These are phyloP conservation scores for Drosophila punjabiensis DNA, from an alignment of 1,140 invertebrate genomes.

Conservation along the genomic window DNA sequence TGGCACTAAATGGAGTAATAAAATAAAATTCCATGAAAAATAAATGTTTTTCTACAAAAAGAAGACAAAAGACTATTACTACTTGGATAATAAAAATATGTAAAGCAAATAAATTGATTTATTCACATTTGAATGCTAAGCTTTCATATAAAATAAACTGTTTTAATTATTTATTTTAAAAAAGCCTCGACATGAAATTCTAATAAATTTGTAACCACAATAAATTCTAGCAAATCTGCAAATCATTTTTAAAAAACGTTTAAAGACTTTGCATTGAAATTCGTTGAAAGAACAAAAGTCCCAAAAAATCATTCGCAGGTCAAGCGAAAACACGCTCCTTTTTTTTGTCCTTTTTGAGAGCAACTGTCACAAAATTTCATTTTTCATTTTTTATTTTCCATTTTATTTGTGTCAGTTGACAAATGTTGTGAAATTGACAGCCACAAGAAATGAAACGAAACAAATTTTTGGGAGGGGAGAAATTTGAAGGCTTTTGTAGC, in stretches of 20 bases:
- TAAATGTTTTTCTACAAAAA: background rate
- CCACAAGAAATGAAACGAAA: constrained; percentile 29
- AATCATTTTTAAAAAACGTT: background rate
- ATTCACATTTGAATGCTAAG: background rate
- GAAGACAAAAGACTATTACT: background rate
- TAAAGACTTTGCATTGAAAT: background rate
- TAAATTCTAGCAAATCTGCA: constrained; percentile 7
- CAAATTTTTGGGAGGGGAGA: background rate
- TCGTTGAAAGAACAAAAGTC: constrained; percentile 5
- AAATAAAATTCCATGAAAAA: background rate
- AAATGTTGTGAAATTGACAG: constrained; percentile 73
- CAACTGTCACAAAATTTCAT: constrained; percentile 52
- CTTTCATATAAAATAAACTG: background rate
- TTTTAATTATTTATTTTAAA: background rate
- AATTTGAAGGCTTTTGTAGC: background rate
- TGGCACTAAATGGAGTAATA: background rate
- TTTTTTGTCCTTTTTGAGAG: constrained; percentile 1
- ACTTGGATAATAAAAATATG: no score
- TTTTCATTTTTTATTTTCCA: constrained; percentile 52
- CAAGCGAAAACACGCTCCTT: constrained; percentile 11
- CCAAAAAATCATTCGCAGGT: constrained; percentile 39
- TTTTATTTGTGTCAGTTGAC: constrained; percentile 58
- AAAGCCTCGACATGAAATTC: background rate
- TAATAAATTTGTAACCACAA: background rate
- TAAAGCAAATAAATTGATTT: background rate